Evolutionary conservation across 1,140 invertebrate genomes (phyloP).

Genomic region (Conus betulinus): DNA sequence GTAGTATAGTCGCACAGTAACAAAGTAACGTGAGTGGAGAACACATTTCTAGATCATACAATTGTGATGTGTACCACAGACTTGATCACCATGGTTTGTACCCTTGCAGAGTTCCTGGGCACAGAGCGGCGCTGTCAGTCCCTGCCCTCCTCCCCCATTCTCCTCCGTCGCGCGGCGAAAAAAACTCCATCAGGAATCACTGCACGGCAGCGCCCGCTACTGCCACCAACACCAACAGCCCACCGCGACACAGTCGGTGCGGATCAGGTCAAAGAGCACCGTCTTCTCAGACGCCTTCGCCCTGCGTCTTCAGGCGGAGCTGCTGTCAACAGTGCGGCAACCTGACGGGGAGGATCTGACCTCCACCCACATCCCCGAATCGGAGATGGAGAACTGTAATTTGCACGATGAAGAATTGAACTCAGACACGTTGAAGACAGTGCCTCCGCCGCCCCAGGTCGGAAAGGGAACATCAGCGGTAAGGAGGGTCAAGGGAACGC

Average conservation of each 20-base stretch:
- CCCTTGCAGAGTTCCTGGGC: background rate
- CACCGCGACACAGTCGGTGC: conserved; percentile 23
- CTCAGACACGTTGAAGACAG: background rate
- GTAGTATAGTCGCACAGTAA: background rate
- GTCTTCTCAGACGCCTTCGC: conserved; percentile 58
- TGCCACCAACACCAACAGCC: conserved; percentile 39
- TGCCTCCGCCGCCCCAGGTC: background rate
- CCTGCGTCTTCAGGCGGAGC: conserved; percentile 52
- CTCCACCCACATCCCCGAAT: conserved; percentile 2
- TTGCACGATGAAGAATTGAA: background rate
- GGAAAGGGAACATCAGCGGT: background rate
- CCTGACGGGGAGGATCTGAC: background rate
- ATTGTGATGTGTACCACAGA: background rate
- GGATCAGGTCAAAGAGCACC: conserved; percentile 59
- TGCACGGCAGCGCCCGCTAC: conserved; percentile 60
- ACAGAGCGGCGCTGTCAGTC: conserved; percentile 61
- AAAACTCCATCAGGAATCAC: conserved; percentile 66
- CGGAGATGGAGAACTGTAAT: background rate
- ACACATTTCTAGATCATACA: background rate
- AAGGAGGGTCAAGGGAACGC: background rate
- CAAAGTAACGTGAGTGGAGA: background rate
- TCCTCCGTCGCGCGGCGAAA: conserved; percentile 68
- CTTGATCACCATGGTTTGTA: background rate
- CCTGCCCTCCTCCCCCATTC: conserved; percentile 67
- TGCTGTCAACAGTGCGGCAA: conserved; percentile 26